Base-by-base conservation (phyloP, 2,888 invertebrate genomes). In the Mesorhabditis belari region DNA sequence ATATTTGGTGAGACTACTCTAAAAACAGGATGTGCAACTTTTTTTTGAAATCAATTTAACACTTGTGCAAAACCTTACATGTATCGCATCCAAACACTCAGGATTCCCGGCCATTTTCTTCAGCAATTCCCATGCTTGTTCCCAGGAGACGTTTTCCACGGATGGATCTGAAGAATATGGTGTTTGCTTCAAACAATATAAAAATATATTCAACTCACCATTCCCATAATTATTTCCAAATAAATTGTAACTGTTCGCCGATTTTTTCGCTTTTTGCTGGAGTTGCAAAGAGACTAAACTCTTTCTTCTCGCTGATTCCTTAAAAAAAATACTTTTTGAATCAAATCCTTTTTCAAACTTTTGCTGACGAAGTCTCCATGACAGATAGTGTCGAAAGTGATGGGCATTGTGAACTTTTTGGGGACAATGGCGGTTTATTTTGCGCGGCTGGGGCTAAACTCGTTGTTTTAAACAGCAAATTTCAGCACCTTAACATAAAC, bases 31-130 rank as follows among this genome's bases (percentile, higher is more conserved):
- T 17, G 3, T 19, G 12, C 5, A 26, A 26, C 17, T 6, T 55
- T 55, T 55, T 26, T 25, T 9, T 49, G 25, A 19, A 27, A 57
- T 5, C 4, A 44, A 5, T 19, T 49, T 5, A 3, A 44, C 1
- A 35, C 19, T 23, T 56, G 3, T 9, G 55, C n/a, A 35, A 17
- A 17, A 17, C 44, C 68, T 60, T 28, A 83, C 82, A 63, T 86
- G 81, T 59, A 86, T 82, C 35, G 83, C 81, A 17, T 84, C 83
- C 35, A 86, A 80, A 71, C 86, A 86, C 79, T 86, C 86, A 52
- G 84, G 82, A 75, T 86, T 86, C 60, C 81, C 77, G 5, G 85
- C 85, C 82, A 86, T 84, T 69, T 85, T 83, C 70, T 83, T 83
- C 61, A 87, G 81, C 12, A 85, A 82, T 60, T 82, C 82, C 70